These are phyloP conservation scores for Dryadula phaetusa DNA, from an alignment of 2,888 invertebrate genomes.

Conservation along the genomic window DNA sequence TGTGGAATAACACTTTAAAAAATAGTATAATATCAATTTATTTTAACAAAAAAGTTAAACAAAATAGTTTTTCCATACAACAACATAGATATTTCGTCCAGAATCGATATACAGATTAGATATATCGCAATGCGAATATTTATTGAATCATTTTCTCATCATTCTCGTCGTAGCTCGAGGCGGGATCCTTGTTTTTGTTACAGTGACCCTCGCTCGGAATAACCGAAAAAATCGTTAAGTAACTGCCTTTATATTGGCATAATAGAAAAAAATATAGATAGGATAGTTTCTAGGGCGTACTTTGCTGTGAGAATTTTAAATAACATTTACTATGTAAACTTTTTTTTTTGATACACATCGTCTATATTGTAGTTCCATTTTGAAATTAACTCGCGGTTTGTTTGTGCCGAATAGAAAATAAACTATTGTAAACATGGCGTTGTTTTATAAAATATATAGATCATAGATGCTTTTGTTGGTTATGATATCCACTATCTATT, in stretches of 20 bases:
- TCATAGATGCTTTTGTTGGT: too few relatives aligned
- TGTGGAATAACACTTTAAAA: too few relatives aligned
- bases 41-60: not conserved
- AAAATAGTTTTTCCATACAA: not conserved
- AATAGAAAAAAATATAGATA: slow-evolving; percentile 18
- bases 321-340: slow-evolving; percentile 7
- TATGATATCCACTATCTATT: too few relatives aligned
- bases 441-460: too few relatives aligned
- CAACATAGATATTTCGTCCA: not conserved
- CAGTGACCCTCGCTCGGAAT: slow-evolving; percentile 30
- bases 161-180: slow-evolving; percentile 24
- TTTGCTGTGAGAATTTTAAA: slow-evolving; percentile 9
- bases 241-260: slow-evolving; percentile 20
- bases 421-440: too few relatives aligned
- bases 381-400: not conserved
- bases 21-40: too few relatives aligned
- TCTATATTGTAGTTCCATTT: slow-evolving; percentile 3
- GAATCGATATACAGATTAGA: slow-evolving; percentile 18
- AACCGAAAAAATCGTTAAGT: slow-evolving; percentile 26
- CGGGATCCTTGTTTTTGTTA: slow-evolving; percentile 36
- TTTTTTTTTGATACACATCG: not conserved
- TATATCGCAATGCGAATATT: slow-evolving; percentile 42
- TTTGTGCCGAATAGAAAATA: not conserved
- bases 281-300: not conserved
- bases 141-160: slow-evolving; percentile 45